Evolutionary conservation across 2,888 invertebrate genomes (phyloP).

Genomic region (Lithophane semibrunnea): DNA sequence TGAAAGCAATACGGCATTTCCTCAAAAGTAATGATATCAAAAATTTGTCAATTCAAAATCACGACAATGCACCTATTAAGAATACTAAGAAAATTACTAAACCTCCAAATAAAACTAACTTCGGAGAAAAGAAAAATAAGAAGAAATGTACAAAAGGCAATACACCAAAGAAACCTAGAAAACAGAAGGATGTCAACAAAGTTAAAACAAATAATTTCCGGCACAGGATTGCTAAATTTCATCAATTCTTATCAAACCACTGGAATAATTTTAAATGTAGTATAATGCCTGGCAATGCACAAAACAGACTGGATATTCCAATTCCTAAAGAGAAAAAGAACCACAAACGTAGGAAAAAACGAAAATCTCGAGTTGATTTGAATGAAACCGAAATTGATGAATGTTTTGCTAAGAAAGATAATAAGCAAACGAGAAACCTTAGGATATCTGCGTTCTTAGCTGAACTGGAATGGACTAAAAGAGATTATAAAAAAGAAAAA

Average conservation of each 20-base stretch:
- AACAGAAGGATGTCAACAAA: slow-evolving; percentile 34
- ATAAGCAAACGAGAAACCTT: slow-evolving; percentile 69
- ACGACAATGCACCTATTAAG: slow-evolving; percentile 17
- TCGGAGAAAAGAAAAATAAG: slow-evolving; percentile 28
- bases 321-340: slow-evolving; percentile 60
- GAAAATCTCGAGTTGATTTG: slow-evolving; percentile 14
- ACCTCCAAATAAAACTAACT: slow-evolving; percentile 30
- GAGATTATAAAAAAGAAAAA: slow-evolving; percentile 42
- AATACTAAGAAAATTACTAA: slow-evolving; percentile 23
- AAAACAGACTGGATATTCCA: slow-evolving; percentile 43
- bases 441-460: slow-evolving; percentile 73
- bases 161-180: slow-evolving; percentile 33
- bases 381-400: slow-evolving; percentile 19
- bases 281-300: slow-evolving; percentile 43
- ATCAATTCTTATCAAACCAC: slow-evolving; percentile 59
- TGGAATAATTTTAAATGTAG: slow-evolving; percentile 65
- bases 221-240: slow-evolving; percentile 35
- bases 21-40: slow-evolving; percentile 11
- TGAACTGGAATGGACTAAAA: slow-evolving; percentile 71
- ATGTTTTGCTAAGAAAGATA: slow-evolving; percentile 59
- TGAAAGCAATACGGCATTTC: slow-evolving; percentile 28
- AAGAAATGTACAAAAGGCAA: slow-evolving; percentile 27
- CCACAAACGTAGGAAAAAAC: slow-evolving; percentile 78
- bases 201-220: slow-evolving; percentile 39
- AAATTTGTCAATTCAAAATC: slow-evolving; percentile 24